phyloP scores from a whole-genome alignment of 2,888 invertebrate genomes.

The Thymelicus lineola region DNA sequence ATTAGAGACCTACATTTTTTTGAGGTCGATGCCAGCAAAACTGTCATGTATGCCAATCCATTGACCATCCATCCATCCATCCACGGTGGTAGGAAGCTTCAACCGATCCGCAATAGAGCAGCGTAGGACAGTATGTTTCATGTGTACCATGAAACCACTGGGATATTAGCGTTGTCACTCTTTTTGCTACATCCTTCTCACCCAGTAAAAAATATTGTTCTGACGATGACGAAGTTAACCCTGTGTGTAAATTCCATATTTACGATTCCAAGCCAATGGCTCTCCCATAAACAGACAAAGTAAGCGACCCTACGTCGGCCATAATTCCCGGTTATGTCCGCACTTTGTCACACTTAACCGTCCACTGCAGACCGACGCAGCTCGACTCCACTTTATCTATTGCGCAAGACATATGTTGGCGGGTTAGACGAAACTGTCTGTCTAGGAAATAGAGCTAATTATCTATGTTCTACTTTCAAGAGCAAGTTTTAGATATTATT shows the following conservation, averaged over 20 bases:
- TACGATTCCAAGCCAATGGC: conserved; percentile 5
- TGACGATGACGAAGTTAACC: not conserved
- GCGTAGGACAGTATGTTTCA: no score
- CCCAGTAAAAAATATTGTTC: not conserved
- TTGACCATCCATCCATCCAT: no score
- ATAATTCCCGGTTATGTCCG: conserved; percentile 6
- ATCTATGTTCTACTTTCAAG: not conserved
- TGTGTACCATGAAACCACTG: no score
- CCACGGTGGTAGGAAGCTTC: no score
- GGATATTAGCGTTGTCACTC: no score
- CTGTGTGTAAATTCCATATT: not conserved
- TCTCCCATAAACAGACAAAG: conserved; percentile 2
- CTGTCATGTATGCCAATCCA: no score
- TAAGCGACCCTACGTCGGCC: not conserved
- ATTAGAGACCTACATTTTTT: no score
- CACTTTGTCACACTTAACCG: conserved; percentile 10
- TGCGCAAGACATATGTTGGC: conserved; percentile 2
- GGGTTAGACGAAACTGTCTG: not conserved
- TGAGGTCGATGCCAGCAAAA: no score
- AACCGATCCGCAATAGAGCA: no score
- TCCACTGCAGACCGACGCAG: conserved; percentile 1
- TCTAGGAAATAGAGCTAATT: not conserved
- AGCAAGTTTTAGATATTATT: no score
- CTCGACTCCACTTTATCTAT: not conserved
- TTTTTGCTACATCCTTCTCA: no score